Evolutionary conservation across 2,888 invertebrate species (phyloP).

Genomic region (Clunio marinus): DNA sequence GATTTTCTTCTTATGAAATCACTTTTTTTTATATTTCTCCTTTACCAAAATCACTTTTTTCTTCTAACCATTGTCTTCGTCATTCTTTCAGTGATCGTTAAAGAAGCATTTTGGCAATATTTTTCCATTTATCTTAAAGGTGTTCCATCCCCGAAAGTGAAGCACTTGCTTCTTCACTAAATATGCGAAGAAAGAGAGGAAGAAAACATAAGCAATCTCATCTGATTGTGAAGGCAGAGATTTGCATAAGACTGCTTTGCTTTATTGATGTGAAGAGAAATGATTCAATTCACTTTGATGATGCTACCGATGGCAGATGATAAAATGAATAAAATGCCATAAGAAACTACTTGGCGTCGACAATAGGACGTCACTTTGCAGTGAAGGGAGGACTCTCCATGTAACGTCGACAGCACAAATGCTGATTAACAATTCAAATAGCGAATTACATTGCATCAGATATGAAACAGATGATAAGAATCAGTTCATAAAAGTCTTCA

Average conservation of each 20-base stretch:
- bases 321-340: not conserved
- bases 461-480: conserved; percentile 30
- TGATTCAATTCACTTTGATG: conserved; percentile 7
- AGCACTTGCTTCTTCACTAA: no score
- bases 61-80: conserved; percentile 29
- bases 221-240: conserved; percentile 29
- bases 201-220: not conserved
- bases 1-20: conserved; percentile 33
- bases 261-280: not conserved
- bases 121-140: not conserved
- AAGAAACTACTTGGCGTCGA: conserved; percentile 17
- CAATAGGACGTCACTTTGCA: conserved; percentile 15
- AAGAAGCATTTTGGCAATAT: not conserved
- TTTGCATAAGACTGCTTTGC: conserved; percentile 14
- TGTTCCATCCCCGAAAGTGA: not conserved
- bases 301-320: not conserved
- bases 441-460: conserved; percentile 36
- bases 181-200: not conserved
- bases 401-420: conserved; percentile 16
- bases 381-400: not conserved
- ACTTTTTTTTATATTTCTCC: conserved; percentile 6
- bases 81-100: not conserved
- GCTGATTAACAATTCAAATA: conserved; percentile 37
- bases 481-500: conserved; percentile 33
- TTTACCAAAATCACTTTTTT: conserved; percentile 21